These are phyloP conservation scores for Montipora cactus DNA, from an alignment of 64 coral and sea anemone species.

Conservation along the genomic window DNA sequence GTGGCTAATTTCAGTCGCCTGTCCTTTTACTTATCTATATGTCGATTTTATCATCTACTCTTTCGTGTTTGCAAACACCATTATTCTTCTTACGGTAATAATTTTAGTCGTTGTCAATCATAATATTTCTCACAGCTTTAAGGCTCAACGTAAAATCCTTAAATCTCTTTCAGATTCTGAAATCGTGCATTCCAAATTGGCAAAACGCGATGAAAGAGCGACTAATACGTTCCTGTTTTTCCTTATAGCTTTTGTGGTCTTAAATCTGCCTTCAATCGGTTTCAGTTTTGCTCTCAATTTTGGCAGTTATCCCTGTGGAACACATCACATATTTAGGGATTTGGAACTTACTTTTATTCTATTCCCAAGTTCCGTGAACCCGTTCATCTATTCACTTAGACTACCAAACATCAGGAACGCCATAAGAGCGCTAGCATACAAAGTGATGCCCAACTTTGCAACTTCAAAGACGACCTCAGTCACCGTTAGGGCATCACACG, in stretches of 20 bases:
- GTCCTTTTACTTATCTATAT: constrained; percentile 74
- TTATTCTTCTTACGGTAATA: constrained; percentile 74
- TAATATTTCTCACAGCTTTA: constrained; percentile 46
- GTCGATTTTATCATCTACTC: constrained; percentile 84
- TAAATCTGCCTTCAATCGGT: constrained; percentile 39
- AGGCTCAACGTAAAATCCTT: constrained; percentile 53
- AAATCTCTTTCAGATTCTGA: neutral
- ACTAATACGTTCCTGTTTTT: constrained; percentile 47
- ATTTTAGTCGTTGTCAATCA: constrained; percentile 67
- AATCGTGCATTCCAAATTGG: neutral
- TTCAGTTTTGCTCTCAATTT: constrained; percentile 67
- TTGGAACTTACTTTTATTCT: constrained; percentile 48
- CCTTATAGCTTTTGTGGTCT: constrained; percentile 34
- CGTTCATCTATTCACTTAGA: constrained; percentile 58
- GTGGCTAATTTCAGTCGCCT: constrained; percentile 64
- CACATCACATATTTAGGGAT: constrained; percentile 61
- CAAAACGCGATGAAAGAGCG: constrained; percentile 17
- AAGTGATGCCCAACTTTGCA: neutral
- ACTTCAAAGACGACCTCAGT: neutral
- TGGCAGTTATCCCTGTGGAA: constrained; percentile 19
- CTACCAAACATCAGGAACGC: constrained; percentile 56
- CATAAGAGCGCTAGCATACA: neutral
- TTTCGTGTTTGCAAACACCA: constrained; percentile 80
- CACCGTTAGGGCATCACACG: neutral
- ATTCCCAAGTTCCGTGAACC: constrained; percentile 70